A percentile compares a stretch with the other conserved stretches of the same genome.
Conservation (phyloP, 2,888 invertebrate genomes). For the Pterobdella sp. region DNA sequence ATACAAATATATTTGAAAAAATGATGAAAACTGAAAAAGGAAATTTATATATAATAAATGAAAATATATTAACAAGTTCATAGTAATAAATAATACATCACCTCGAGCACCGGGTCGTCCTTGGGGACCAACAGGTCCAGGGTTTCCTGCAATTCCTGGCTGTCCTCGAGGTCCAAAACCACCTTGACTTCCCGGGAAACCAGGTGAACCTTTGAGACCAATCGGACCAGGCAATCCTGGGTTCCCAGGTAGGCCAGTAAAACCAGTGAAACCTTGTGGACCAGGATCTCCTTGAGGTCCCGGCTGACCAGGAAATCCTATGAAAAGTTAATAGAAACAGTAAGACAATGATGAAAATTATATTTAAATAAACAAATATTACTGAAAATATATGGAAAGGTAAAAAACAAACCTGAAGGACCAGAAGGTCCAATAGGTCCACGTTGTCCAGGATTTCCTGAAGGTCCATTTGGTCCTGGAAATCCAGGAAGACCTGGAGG, state of each 20-base stretch:
- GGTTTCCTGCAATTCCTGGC: slow-evolving; percentile 20
- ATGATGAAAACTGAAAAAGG: neutral
- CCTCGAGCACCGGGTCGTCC: slow-evolving; percentile 31
- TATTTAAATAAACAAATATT: neutral
- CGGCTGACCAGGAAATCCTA: slow-evolving; percentile 33
- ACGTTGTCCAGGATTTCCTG: slow-evolving; percentile 24
- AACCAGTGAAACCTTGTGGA: slow-evolving; percentile 31
- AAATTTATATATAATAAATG: neutral
- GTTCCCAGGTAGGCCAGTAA: slow-evolving; percentile 24
- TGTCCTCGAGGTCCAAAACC: slow-evolving; percentile 31
- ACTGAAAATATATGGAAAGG: neutral
- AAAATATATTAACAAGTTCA: neutral
- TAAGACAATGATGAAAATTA: neutral
- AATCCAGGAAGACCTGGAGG: slow-evolving; percentile 24
- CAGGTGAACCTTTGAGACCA: slow-evolving; percentile 30
- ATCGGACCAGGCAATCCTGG: slow-evolving; percentile 27
- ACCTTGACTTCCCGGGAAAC: slow-evolving; percentile 29
- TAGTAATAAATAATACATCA: neutral
- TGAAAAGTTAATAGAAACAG: neutral
- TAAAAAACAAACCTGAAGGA: slow-evolving; percentile 10
- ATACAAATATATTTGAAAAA: neutral
- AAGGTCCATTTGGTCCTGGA: slow-evolving; percentile 28
- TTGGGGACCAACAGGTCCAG: slow-evolving; percentile 24
- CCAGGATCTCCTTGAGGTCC: slow-evolving; percentile 32
- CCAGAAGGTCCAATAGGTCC: neutral